Evolutionary conservation across 2,888 invertebrate genomes (phyloP).

Genomic region (Xanthia icteritia): DNA sequence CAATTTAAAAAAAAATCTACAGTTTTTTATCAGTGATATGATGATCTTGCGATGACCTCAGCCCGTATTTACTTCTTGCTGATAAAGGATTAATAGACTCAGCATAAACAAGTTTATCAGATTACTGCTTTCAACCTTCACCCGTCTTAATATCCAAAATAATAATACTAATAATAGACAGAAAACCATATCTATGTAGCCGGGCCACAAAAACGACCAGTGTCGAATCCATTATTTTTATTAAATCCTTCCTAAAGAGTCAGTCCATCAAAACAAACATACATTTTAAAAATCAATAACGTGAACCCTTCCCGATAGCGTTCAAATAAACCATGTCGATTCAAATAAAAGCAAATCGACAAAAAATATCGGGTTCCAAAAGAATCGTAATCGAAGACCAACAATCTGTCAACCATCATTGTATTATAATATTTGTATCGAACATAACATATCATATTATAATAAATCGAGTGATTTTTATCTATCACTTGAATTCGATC

Average conservation of each 20-base stretch:
- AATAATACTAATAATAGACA: too few relatives aligned
- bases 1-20: background rate
- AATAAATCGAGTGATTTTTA: slow-evolving; percentile 68
- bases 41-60: background rate
- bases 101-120: background rate
- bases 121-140: background rate
- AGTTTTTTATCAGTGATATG: background rate
- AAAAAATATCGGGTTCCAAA: slow-evolving; percentile 69
- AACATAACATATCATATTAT: slow-evolving; percentile 64
- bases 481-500: slow-evolving; percentile 25
- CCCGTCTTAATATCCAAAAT: slow-evolving; percentile 14
- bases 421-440: slow-evolving; percentile 80
- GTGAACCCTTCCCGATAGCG: slow-evolving; percentile 85
- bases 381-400: slow-evolving; percentile 80
- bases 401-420: slow-evolving; percentile 88
- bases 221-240: slow-evolving; percentile 66
- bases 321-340: slow-evolving; percentile 84
- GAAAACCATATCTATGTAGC: slow-evolving; percentile 21
- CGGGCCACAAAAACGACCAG: slow-evolving; percentile 49
- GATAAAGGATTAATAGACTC: background rate
- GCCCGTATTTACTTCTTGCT: background rate
- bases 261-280: slow-evolving; percentile 86
- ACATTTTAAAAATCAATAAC: slow-evolving; percentile 86
- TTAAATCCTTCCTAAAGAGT: slow-evolving; percentile 76
- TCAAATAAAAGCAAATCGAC: slow-evolving; percentile 81